Percentiles rank a stretch among this genome's conserved stretches.
Evolutionary conservation across 2,888 invertebrate genomes (phyloP).

Genomic region (Eupithecia centaureata): DNA sequence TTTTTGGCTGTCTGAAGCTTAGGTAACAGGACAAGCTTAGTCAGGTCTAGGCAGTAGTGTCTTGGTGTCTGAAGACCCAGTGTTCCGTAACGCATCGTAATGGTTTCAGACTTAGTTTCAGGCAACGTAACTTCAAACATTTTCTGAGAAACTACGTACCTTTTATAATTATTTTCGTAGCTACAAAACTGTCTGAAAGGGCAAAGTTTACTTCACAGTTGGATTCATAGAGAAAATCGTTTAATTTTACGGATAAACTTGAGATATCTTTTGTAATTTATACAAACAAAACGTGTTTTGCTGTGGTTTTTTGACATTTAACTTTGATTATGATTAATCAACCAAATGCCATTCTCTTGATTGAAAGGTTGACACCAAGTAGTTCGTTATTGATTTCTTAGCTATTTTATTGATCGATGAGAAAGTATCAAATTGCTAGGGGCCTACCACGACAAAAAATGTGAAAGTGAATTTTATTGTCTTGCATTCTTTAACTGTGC

Average conservation of each 20-base stretch:
- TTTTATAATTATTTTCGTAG: background rate
- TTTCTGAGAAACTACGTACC: background rate
- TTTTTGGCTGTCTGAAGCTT: background rate
- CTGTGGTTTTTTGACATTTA: slow-evolving; percentile 6
- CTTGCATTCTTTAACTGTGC: slow-evolving; percentile 5
- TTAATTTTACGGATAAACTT: background rate
- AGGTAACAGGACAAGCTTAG: background rate
- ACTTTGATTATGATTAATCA: slow-evolving; percentile 7
- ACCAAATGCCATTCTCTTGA: slow-evolving; percentile 9
- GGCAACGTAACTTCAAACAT: too few species aligned
- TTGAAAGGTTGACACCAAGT: slow-evolving; percentile 8
- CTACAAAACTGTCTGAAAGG: background rate
- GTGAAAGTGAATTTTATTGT: slow-evolving; percentile 14
- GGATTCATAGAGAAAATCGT: too few species aligned
- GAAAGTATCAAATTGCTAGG: slow-evolving; percentile 8
- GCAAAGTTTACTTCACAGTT: background rate
- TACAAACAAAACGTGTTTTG: slow-evolving; percentile 1
- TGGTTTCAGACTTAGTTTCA: too few species aligned
- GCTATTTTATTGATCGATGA: slow-evolving; percentile 9
- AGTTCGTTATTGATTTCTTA: slow-evolving; percentile 7
- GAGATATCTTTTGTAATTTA: background rate
- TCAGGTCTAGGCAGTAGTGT: background rate
- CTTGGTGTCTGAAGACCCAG: background rate
- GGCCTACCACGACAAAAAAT: slow-evolving; percentile 5
- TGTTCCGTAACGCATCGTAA: background rate